Evolutionary conservation across 2,888 invertebrate species (phyloP).

Genomic region (Phaedon cochleariae): DNA sequence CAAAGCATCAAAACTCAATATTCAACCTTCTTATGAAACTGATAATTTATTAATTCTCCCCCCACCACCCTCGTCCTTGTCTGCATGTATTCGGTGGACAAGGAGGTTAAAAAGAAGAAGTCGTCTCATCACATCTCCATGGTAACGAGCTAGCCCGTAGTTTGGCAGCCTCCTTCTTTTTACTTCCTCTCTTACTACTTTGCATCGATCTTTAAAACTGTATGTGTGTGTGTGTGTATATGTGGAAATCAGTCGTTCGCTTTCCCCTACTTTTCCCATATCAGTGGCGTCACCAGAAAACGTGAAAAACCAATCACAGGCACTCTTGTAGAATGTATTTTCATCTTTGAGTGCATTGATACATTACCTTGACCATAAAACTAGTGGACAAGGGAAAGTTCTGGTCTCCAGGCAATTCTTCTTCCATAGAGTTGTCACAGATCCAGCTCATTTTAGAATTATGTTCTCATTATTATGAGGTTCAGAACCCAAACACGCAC

Average conservation of each 20-base stretch:
- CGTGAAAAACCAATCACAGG: too few relatives aligned
- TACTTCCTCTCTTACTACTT: constrained; percentile 56
- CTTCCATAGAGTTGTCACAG: too few relatives aligned
- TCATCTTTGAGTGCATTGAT: too few relatives aligned
- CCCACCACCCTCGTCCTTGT: constrained; percentile 39
- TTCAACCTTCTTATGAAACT: constrained; percentile 21
- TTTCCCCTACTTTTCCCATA: constrained; percentile 41
- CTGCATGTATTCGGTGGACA: constrained; percentile 56
- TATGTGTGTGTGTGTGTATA: constrained; percentile 50
- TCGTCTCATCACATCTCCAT: constrained; percentile 64
- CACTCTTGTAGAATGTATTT: too few relatives aligned
- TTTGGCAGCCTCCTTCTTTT: constrained; percentile 50
- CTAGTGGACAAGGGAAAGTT: too few relatives aligned
- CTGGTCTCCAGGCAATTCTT: too few relatives aligned
- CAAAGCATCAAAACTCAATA: too few relatives aligned
- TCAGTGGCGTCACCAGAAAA: not conserved
- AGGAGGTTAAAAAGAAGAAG: constrained; percentile 64
- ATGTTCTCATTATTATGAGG: too few relatives aligned
- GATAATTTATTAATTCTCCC: constrained; percentile 29
- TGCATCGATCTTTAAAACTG: constrained; percentile 65
- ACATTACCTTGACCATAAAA: too few relatives aligned
- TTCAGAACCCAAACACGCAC: too few relatives aligned
- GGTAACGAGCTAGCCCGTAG: constrained; percentile 64
- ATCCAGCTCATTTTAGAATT: too few relatives aligned
- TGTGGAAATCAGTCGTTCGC: constrained; percentile 48